Percentiles rank a stretch among this genome's conserved stretches.
Conservation (phyloP, 2,888 invertebrate genomes). For the Chymomyza fuscimana region DNA sequence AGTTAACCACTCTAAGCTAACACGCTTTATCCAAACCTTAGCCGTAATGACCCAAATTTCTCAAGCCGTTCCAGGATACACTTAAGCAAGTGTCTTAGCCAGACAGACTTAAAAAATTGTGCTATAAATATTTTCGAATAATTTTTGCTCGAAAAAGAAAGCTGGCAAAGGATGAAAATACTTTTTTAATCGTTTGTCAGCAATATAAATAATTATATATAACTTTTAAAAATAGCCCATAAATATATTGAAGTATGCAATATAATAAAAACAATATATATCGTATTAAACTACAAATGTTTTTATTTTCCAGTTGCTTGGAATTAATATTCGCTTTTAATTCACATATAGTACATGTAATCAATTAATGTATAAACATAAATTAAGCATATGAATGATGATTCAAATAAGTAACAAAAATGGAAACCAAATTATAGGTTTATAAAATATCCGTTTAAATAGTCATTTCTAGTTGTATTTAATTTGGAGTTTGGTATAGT, state of each 20-base stretch:
- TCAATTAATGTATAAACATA: too few species aligned
- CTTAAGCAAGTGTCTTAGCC: too few species aligned
- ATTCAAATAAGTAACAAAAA: too few species aligned
- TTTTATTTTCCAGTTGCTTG: not conserved
- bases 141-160: not conserved
- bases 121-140: not conserved
- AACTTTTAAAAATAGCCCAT: not conserved
- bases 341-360: too few species aligned
- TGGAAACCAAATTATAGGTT: too few species aligned
- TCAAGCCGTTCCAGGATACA: not conserved
- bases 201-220: not conserved
- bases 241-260: not conserved
- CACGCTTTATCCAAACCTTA: not conserved
- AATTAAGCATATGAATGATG: too few species aligned
- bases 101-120: not conserved
- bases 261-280: not conserved
- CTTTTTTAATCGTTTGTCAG: not conserved
- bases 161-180: constrained; percentile 18
- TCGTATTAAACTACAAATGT: not conserved
- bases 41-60: not conserved
- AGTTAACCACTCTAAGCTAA: not conserved
- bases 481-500: too few species aligned
- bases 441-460: too few species aligned
- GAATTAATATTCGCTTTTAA: too few species aligned
- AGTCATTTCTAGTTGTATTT: too few species aligned